phyloP scores from a whole-genome alignment of 2,113 vertebrate species.

The Chrysemys picta region DNA sequence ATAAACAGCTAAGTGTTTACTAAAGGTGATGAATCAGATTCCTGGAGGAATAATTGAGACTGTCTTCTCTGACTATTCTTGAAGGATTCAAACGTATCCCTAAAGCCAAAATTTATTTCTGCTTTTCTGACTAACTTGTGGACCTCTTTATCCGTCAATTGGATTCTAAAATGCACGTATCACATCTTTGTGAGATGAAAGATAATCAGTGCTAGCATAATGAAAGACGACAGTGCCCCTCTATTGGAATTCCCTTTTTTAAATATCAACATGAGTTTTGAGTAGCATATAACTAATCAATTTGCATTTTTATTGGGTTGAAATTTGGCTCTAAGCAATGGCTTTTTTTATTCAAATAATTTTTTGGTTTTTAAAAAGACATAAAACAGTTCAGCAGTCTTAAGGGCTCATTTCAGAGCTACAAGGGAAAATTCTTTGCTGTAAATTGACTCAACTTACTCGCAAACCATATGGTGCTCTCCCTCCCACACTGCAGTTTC shows the following conservation, averaged over 20 bases:
- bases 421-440: neutral
- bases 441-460: neutral
- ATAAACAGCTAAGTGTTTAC: neutral
- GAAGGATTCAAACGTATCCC: neutral
- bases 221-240: neutral
- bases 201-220: neutral
- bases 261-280: neutral
- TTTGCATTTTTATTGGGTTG: neutral
- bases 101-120: neutral
- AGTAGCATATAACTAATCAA: neutral
- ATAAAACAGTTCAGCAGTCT: neutral
- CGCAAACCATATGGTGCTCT: neutral
- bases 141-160: neutral
- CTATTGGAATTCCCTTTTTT: neutral
- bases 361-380: neutral
- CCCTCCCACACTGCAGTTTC: neutral
- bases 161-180: neutral
- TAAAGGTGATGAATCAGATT: neutral
- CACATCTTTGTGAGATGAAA: neutral
- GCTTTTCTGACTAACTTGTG: neutral
- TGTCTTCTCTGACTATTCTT: neutral
- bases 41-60: neutral
- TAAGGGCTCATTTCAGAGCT: neutral
- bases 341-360: neutral
- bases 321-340: constrained; percentile 1